Evolutionary conservation across 64 coral and sea anemone species (phyloP), one percentile per base, ranked within the genome.

Genomic region (Stichodactyla helianthus): DNA sequence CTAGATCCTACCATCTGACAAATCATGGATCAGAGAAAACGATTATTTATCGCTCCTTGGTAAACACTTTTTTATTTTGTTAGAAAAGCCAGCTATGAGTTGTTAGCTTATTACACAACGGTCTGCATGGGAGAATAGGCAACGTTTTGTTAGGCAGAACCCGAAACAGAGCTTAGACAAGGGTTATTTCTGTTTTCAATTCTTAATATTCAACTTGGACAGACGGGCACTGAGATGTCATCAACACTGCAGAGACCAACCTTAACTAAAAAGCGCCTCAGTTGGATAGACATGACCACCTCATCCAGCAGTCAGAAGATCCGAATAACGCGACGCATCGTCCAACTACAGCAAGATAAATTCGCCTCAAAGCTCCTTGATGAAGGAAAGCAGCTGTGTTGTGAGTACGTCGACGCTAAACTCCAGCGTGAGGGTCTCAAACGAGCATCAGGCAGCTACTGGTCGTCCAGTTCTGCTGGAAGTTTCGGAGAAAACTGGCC

Each of bases 281-380:
- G 94, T 56, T 97, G 94, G 94, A 71, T 92, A 56, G 94, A 97
- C 44, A 93, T 97, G 94, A 87, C 60, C 9, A 60, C 83, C 2
- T 84, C 90, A n/a, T 82, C 88, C 20, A 54, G 50, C 0, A 89
- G 90, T 54, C 89, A 86, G 13, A 92, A 86, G 56, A 92, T 97
- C 44, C 91, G 64, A 54, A 80, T 97, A 19, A 97, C 94, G 54
- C 79, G 91, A 20, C 91, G 94, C 59, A 92, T 97, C 18, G 92
- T 97, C 14, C 88, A 97, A 55, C 71, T 97, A 28, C 91, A 93
- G 59, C 88, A 92, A 14, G 88, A 90, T 79, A 97, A 97, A 82
- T 59, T 54, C 51, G 91, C 87, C 17, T 89, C 94, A 53, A 85
- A 88, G 25, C 86, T 97, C 17, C 88, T 97, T 3, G 91, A 93